A percentile compares a stretch with the other conserved stretches of the same genome.
These are phyloP conservation scores for Malurus cyaneus DNA, from an alignment of 2,113 vertebrate species.

Conservation along the genomic window DNA sequence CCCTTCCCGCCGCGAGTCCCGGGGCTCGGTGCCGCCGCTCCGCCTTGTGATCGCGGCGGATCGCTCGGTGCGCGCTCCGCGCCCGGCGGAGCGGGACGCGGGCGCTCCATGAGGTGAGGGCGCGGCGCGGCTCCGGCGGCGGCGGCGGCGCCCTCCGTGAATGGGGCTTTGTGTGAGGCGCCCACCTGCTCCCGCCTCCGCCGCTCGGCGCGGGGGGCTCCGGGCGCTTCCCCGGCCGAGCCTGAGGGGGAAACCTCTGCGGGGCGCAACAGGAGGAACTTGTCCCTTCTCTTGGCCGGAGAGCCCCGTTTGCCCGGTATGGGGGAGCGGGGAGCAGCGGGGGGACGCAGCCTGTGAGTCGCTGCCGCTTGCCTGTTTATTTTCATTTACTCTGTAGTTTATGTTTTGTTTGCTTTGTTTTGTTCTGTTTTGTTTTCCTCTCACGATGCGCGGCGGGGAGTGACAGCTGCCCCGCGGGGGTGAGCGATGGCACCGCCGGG, in stretches of 20 bases:
- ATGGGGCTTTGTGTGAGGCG: slow-evolving; percentile 22
- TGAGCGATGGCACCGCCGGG: neutral
- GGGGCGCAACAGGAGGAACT: neutral
- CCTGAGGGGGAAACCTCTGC: neutral
- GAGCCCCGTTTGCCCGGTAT: neutral
- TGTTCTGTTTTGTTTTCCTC: neutral
- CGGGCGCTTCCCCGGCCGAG: neutral
- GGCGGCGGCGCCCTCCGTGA: neutral
- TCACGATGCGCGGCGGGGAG: neutral
- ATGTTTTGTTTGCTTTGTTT: neutral
- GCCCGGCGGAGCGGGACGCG: neutral
- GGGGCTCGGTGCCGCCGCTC: neutral
- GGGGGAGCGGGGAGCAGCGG: neutral
- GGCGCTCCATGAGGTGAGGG: neutral
- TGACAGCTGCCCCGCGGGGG: neutral
- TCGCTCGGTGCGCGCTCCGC: neutral
- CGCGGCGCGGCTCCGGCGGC: neutral
- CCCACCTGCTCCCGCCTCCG: slow-evolving; percentile 28
- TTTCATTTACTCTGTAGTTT: neutral
- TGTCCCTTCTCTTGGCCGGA: neutral
- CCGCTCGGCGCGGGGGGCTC: neutral
- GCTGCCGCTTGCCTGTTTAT: neutral
- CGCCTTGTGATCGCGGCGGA: neutral
- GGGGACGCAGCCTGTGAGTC: neutral
- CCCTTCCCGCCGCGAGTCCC: neutral